These are phyloP conservation scores for Nudaria mundana DNA, from an alignment of 2,888 invertebrate genomes.

Conservation along the genomic window DNA sequence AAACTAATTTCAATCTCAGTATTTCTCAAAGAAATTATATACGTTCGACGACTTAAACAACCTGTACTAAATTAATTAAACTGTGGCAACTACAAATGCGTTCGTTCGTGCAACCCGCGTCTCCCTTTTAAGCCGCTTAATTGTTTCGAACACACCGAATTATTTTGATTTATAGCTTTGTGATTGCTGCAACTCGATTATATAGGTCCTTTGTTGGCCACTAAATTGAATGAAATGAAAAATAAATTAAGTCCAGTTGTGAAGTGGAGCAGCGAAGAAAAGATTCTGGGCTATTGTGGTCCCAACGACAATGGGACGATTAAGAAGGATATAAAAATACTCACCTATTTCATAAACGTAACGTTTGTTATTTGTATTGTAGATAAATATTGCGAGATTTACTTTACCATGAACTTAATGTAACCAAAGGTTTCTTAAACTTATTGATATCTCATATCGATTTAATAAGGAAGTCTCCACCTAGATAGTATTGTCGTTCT, in stretches of 20 bases:
- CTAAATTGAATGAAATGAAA: slow-evolving; percentile 75
- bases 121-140: slow-evolving; percentile 61
- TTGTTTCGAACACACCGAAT: slow-evolving; percentile 71
- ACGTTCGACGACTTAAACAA: slow-evolving; percentile 2
- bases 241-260: slow-evolving; percentile 64
- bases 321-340: slow-evolving; percentile 19
- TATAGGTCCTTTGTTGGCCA: slow-evolving; percentile 58
- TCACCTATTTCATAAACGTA: slow-evolving; percentile 12
- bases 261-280: slow-evolving; percentile 44
- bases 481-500: no score
- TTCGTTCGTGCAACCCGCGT: slow-evolving; percentile 41
- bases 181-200: slow-evolving; percentile 78
- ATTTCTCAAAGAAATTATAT: background rate
- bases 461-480: background rate
- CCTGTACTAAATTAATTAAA: slow-evolving; percentile 31
- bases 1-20: no score
- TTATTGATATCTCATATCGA: background rate
- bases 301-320: slow-evolving; percentile 23
- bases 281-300: slow-evolving; percentile 39
- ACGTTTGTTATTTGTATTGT: slow-evolving; percentile 16
- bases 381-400: background rate
- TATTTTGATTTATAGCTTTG: slow-evolving; percentile 79
- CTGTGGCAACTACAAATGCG: slow-evolving; percentile 26
- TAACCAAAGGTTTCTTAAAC: no score
- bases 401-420: background rate